Base-by-base conservation (phyloP, 1,140 invertebrate species). In the Hormaphis cornu region DNA sequence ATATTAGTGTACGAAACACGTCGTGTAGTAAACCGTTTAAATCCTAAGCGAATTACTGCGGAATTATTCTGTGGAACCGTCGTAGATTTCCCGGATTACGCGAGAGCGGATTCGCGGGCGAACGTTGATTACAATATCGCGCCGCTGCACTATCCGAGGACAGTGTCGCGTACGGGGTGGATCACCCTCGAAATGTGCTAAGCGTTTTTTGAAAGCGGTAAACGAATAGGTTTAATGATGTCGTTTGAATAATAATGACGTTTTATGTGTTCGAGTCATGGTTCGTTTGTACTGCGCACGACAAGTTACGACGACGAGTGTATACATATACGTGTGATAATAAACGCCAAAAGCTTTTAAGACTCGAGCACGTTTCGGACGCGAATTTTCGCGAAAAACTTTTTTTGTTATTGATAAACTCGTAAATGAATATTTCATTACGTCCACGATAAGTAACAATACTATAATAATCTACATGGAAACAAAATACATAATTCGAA, bases 321-420 rank as follows among this genome's bases (percentile, higher is more conserved):
- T n/a, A n/a, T n/a, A n/a, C n/a, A n/a, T n/a, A n/a, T n/a, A n/a
- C n/a, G n/a, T n/a, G n/a, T 56, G 14, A 61, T 26, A 26, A 61
- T 46, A 61, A 61, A 61, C 16, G 24, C 35, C 40, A 46, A 61
- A 61, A 61, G 58, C 58, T 61, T 61, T 61, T 61, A 61, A 26
- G 5, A 44, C 4, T 28, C 3, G 53, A 22, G 35, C 52, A 5
- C 18, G 16, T 53, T 53, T 8, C 33, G 18, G 24, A 35, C 14
- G 30, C 9, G n/a, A n/a, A n/a, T n/a, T n/a, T n/a, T n/a, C n/a
- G n/a, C n/a, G n/a, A n/a, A n/a, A n/a, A n/a, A n/a, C n/a, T n/a
- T n/a, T n/a, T n/a, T n/a, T n/a, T n/a, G n/a, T n/a, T n/a, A n/a
- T n/a, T n/a, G n/a, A n/a, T n/a, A n/a, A n/a, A n/a, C n/a, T n/a